Evolutionary conservation across 2,113 vertebrate genomes (phyloP), one percentile per base, ranked within the genome.

Genomic region (Oncorhynchus kisutch): DNA sequence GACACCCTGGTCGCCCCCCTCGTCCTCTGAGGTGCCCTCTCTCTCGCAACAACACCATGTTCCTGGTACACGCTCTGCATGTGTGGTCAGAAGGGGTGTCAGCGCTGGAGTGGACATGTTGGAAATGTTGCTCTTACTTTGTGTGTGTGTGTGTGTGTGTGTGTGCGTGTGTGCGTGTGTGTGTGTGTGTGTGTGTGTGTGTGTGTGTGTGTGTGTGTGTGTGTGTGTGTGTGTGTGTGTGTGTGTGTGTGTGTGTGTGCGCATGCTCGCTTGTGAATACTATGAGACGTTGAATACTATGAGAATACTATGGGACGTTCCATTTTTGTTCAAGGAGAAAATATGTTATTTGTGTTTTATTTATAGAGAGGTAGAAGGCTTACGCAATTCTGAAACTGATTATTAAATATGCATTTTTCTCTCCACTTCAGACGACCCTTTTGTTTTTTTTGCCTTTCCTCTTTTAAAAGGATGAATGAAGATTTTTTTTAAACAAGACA

Each of bases 381-480:
- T 45, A 45, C 9, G 9, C 8, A 45, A 45, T 45, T 45, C 39
- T 45, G 39, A 45, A 45, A 45, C 39, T 11, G 9, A 11, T 12
- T 2, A 45, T 45, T 45, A 45, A 11, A 45, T 11, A 11, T 45
- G 9, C 9, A 45, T 45, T 45, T 45, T 45, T 45, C 80, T 62
- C 59, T 62, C 14, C 20, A 14, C 20, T 20, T n/a, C 59, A 60
- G 57, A 60, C 5, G 20, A 60, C 57, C 57, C 67, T 14, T 14
- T n/a, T 60, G 5, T 7, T 5, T 20, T n/a, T 20, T 14, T 20
- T 60, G 39, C 39, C 39, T 9, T 39, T 39, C 87, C 88, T 80
- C 84, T 92, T 92, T 95, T 92, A 94, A 93, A 73, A 94, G 95
- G 94, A 96, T 96, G 95, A 96, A 96, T 96, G 95, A 97, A 97